phyloP scores from a whole-genome alignment of 2,113 vertebrate genomes.

The Pantherophis guttatus region DNA sequence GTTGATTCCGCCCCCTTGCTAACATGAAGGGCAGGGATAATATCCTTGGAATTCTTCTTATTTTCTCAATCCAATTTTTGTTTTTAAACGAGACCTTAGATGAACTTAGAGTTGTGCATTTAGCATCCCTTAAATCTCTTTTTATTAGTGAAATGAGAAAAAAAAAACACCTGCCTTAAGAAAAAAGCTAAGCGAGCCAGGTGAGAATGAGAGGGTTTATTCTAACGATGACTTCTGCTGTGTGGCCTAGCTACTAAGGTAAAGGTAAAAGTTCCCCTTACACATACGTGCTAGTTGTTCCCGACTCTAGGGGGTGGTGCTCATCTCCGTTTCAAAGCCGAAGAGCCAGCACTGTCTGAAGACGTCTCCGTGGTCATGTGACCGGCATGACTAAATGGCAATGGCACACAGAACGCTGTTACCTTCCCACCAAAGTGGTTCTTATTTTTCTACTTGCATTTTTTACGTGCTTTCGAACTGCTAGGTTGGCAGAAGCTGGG shows the following conservation, averaged over 20 bases:
- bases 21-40: conserved; percentile 23
- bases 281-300: too few species aligned
- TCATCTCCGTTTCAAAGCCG: too few species aligned
- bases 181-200: not conserved
- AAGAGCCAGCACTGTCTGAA: too few species aligned
- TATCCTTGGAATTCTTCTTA: conserved; percentile 39
- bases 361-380: too few species aligned
- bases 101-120: conserved; percentile 31
- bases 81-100: conserved; percentile 41
- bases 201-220: not conserved
- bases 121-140: conserved; percentile 38
- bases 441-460: too few species aligned
- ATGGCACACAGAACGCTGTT: too few species aligned
- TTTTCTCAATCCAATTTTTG: conserved; percentile 43
- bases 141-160: conserved; percentile 12
- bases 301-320: too few species aligned
- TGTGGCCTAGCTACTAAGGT: not conserved
- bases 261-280: too few species aligned
- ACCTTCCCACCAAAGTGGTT: too few species aligned
- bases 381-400: too few species aligned
- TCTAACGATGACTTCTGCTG: not conserved
- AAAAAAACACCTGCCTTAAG: not conserved
- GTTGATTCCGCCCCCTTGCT: not conserved
- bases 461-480: too few species aligned
- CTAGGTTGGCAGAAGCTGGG: too few species aligned